A percentile compares a stretch with the other conserved stretches of the same genome.
These are phyloP conservation scores for Penaeus japonicus DNA, from an alignment of 1,140 invertebrate species.

Conservation along the genomic window DNA sequence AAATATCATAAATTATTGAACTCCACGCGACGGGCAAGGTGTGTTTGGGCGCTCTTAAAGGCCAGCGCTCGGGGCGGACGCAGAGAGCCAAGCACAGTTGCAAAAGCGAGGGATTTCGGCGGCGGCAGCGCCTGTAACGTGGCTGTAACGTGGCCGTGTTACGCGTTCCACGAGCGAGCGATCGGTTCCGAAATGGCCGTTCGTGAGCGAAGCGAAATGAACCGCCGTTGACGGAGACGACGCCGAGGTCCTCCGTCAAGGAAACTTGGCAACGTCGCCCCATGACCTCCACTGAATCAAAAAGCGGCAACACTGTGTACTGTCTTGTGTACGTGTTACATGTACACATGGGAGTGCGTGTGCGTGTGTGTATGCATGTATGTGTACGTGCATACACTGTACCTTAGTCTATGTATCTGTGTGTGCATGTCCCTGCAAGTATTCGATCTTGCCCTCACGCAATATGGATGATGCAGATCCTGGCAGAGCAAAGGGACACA, in stretches of 20 bases:
- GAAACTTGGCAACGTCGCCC: constrained; percentile 34
- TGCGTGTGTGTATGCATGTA: neutral
- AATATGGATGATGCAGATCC: no score
- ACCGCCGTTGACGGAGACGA: neutral
- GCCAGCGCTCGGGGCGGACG: no score
- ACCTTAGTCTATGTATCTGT: neutral
- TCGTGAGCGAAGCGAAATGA: constrained; percentile 23
- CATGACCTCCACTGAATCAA: constrained; percentile 55
- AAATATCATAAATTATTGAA: no score
- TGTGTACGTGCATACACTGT: neutral
- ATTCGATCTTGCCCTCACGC: no score
- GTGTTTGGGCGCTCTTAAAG: no score
- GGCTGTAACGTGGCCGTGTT: no score
- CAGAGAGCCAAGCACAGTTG: no score
- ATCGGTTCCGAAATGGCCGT: neutral
- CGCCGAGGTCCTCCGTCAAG: neutral
- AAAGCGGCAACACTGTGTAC: constrained; percentile 38
- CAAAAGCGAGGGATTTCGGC: no score
- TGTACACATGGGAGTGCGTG: neutral
- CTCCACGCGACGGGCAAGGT: no score
- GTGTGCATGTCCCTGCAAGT: neutral
- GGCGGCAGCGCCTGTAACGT: no score
- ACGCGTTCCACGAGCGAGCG: no score
- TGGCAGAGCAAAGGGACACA: no score
- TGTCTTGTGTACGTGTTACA: constrained; percentile 1